phyloP scores from a whole-genome alignment of 2,888 invertebrate species.

The Coenonympha arcania region DNA sequence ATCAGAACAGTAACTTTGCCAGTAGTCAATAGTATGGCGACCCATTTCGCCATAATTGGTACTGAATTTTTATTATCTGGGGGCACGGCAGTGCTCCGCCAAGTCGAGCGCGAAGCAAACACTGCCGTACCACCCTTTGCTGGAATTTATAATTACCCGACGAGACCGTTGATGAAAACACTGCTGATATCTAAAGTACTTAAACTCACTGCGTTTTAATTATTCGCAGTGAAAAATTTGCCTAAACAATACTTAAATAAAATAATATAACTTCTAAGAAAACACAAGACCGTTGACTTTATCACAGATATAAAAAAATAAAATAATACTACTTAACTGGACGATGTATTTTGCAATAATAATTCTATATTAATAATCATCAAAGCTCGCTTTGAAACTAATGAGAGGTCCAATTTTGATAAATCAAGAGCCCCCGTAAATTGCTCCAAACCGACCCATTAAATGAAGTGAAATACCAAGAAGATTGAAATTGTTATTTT shows the following conservation, averaged over 20 bases:
- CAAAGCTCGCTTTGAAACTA: slow-evolving; percentile 12
- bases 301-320: slow-evolving; percentile 7
- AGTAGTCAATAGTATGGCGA: too few species aligned
- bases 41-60: too few species aligned
- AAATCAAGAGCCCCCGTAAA: slow-evolving; percentile 13
- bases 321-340: slow-evolving; percentile 1
- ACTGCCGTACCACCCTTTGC: too few species aligned
- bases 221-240: background rate
- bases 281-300: background rate
- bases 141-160: too few species aligned
- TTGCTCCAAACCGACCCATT: slow-evolving; percentile 11
- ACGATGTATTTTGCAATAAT: slow-evolving; percentile 1
- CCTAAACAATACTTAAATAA: background rate
- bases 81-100: too few species aligned
- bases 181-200: background rate
- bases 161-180: too few species aligned
- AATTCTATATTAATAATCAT: too few species aligned
- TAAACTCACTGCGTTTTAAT: too few species aligned
- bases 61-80: too few species aligned
- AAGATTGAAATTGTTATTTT: slow-evolving; percentile 18
- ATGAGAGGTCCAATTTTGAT: slow-evolving; percentile 20
- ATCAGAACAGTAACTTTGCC: too few species aligned
- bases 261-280: background rate
- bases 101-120: too few species aligned
- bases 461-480: slow-evolving; percentile 17